phyloP scores from a whole-genome alignment of 2,797 vertebrate genomes.

The Chiropotes sagulatus region DNA sequence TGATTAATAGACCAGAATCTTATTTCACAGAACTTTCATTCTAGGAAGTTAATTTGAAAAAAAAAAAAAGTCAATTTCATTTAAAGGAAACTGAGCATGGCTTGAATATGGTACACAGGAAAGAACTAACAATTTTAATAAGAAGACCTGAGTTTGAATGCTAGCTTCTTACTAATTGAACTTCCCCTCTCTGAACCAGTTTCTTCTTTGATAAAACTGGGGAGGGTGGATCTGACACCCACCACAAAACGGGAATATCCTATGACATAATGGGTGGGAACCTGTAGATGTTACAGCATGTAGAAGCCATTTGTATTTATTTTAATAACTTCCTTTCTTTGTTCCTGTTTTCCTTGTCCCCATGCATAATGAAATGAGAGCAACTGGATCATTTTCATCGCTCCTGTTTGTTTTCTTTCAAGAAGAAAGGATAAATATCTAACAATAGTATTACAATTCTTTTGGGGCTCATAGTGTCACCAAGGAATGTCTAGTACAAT shows the following conservation, averaged over 20 bases:
- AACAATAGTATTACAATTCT: background rate
- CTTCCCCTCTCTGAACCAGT: background rate
- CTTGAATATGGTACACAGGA: background rate
- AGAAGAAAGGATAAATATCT: background rate
- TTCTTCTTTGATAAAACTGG: background rate
- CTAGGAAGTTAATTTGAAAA: slow-evolving; percentile 35
- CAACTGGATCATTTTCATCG: background rate
- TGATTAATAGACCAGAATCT: slow-evolving; percentile 34
- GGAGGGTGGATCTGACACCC: background rate
- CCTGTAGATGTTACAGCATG: background rate
- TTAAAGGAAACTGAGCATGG: background rate
- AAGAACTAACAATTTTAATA: background rate
- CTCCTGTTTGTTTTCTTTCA: background rate
- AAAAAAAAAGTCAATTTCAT: background rate
- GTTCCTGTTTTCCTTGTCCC: slow-evolving; percentile 44
- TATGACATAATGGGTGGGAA: background rate
- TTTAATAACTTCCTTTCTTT: slow-evolving; percentile 55
- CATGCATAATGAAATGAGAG: background rate
- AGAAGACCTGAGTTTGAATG: background rate
- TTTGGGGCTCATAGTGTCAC: background rate
- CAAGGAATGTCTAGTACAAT: background rate
- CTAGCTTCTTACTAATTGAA: background rate
- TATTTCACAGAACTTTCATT: slow-evolving; percentile 44
- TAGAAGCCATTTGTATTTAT: slow-evolving; percentile 28
- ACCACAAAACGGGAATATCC: background rate